phyloP scores from a whole-genome alignment of 2,113 vertebrate species.

The Anarrhichthys ocellatus region DNA sequence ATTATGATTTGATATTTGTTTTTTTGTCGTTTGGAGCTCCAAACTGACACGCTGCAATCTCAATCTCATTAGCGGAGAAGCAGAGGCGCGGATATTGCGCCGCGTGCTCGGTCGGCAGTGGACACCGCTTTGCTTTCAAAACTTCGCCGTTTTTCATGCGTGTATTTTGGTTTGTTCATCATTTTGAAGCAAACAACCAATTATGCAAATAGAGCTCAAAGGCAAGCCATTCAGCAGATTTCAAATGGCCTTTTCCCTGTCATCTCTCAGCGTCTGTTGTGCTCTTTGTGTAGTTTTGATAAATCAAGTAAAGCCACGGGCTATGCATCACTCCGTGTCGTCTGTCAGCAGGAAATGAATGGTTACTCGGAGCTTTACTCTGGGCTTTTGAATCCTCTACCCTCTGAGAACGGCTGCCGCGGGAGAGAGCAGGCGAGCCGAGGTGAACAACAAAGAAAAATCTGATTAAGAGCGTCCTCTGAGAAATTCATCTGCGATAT shows the following conservation, averaged over 20 bases:
- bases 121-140: constrained; percentile 61
- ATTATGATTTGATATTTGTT: constrained; percentile 29
- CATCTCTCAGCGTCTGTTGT: constrained; percentile 61
- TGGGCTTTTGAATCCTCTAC: constrained; percentile 45
- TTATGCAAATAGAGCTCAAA: constrained; percentile 79
- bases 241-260: constrained; percentile 66
- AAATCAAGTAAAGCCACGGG: constrained; percentile 73
- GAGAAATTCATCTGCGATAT: constrained; percentile 60
- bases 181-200: constrained; percentile 79
- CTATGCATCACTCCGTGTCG: constrained; percentile 72
- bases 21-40: constrained; percentile 46
- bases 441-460: constrained; percentile 55
- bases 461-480: constrained; percentile 56
- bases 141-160: constrained; percentile 66
- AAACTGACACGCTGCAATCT: constrained; percentile 56
- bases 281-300: constrained; percentile 76
- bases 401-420: constrained; percentile 37
- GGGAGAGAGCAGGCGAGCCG: constrained; percentile 20
- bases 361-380: constrained; percentile 51
- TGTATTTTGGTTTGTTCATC: constrained; percentile 78
- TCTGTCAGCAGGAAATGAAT: constrained; percentile 73
- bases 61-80: constrained; percentile 63
- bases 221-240: constrained; percentile 78
- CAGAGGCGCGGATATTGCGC: constrained; percentile 46
- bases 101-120: constrained; percentile 64